Percentiles rank a stretch among this genome's conserved stretches.
phyloP scores from a whole-genome alignment of 2,113 vertebrate species.

The Nibea coibor region DNA sequence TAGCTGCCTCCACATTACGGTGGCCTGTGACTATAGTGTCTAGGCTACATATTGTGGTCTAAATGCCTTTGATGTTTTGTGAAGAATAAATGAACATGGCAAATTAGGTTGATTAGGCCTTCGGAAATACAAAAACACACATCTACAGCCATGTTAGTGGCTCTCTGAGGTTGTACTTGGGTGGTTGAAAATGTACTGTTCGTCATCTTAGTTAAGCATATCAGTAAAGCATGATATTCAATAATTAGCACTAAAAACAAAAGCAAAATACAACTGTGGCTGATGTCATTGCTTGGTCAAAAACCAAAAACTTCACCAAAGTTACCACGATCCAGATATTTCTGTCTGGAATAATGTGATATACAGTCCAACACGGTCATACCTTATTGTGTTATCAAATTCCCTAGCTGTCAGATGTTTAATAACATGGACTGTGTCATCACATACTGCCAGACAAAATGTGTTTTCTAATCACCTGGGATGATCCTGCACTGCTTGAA shows the following conservation, averaged over 20 bases:
- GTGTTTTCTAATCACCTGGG: slow-evolving; percentile 83
- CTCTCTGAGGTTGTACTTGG: too few species aligned
- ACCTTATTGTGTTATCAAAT: not conserved
- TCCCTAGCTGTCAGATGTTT: not conserved
- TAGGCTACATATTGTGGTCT: too few species aligned
- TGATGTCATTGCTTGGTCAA: too few species aligned
- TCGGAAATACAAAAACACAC: not conserved
- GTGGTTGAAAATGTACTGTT: not conserved
- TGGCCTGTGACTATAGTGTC: too few species aligned
- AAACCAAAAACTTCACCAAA: not conserved
- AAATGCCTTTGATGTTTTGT: not conserved
- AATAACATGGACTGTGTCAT: not conserved
- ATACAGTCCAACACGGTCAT: not conserved
- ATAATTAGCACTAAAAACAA: not conserved
- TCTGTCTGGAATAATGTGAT: not conserved
- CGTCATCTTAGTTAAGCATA: not conserved
- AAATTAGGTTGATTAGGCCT: not conserved
- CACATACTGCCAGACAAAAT: too few species aligned
- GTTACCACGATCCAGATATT: not conserved
- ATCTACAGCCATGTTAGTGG: too few species aligned
- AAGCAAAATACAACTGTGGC: too few species aligned
- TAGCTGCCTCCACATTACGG: too few species aligned
- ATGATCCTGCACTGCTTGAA: slow-evolving; percentile 94
- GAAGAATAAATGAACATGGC: not conserved
- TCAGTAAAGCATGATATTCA: not conserved